Evolutionary conservation across 2,888 invertebrate species (phyloP).

Genomic region (Drosophila melanocephala): DNA sequence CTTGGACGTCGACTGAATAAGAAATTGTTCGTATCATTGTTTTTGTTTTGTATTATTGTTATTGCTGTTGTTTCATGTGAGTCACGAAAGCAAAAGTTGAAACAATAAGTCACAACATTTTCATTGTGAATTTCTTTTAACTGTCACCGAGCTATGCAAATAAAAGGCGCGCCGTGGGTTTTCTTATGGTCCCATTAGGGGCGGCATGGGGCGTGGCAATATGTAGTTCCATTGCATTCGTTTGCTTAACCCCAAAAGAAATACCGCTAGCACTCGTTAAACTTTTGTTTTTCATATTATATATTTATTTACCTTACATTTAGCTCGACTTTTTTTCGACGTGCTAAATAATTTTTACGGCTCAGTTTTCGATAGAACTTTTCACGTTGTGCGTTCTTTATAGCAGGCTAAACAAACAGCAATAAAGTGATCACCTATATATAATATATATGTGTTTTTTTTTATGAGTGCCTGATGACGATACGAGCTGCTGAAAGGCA

Average conservation of each 20-base stretch:
- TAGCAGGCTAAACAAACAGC: conserved; percentile 69
- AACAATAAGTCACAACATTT: conserved; percentile 50
- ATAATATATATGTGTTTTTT: conserved; percentile 28
- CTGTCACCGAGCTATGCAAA: conserved; percentile 68
- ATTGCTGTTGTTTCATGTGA: conserved; percentile 38
- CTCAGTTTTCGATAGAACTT: conserved; percentile 70
- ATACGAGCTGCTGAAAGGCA: conserved; percentile 55
- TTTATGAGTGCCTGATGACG: conserved; percentile 55
- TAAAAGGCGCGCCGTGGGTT: conserved; percentile 70
- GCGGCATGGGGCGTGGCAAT: conserved; percentile 6
- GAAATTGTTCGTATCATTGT: conserved; percentile 45
- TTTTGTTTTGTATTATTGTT: conserved; percentile 12
- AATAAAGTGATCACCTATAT: conserved; percentile 60
- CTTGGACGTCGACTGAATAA: conserved; percentile 66
- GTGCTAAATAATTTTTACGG: conserved; percentile 71
- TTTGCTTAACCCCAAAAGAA: conserved; percentile 65
- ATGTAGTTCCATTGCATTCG: conserved; percentile 24
- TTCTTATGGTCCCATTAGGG: conserved; percentile 18
- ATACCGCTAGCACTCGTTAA: conserved; percentile 40
- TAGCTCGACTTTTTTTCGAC: conserved; percentile 44
- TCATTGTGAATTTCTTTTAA: conserved; percentile 67
- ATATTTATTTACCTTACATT: conserved; percentile 69
- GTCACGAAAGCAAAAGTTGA: conserved; percentile 47
- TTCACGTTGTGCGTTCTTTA: conserved; percentile 63
- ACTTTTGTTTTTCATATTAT: conserved; percentile 38